phyloP scores from a whole-genome alignment of 2,888 invertebrate genomes.

The Gibbula magus region DNA sequence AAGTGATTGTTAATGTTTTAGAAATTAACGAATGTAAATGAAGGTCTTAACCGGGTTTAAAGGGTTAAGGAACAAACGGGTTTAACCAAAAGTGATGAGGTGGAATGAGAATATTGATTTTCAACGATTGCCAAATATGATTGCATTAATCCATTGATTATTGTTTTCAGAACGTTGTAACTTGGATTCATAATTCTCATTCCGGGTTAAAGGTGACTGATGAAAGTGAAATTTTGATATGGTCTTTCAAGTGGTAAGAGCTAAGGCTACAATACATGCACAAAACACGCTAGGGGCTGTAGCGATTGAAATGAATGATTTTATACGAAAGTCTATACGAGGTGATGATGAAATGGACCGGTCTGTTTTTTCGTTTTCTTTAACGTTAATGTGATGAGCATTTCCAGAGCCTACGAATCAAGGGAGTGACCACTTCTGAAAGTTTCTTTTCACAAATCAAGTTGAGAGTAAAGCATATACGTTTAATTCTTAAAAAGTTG shows the following conservation, averaged over 20 bases:
- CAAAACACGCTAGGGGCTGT: neutral
- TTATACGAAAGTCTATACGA: too few relatives aligned
- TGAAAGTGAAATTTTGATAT: neutral
- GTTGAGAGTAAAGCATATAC: too few relatives aligned
- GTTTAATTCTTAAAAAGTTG: too few relatives aligned
- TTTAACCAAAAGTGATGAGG: neutral
- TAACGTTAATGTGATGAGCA: neutral
- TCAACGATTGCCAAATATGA: neutral
- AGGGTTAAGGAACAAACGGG: neutral
- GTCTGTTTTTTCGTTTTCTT: too few relatives aligned
- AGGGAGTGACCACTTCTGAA: neutral
- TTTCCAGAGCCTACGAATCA: constrained; percentile 18
- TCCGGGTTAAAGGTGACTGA: neutral
- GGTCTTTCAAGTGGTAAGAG: neutral
- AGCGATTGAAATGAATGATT: neutral
- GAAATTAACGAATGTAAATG: neutral
- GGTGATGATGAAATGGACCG: too few relatives aligned
- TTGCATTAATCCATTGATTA: neutral
- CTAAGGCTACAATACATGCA: constrained; percentile 18
- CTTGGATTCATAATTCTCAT: neutral
- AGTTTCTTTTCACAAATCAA: too few relatives aligned
- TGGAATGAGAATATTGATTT: neutral
- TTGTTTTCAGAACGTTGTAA: neutral
- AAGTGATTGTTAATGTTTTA: too few relatives aligned
- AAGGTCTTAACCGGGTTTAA: neutral